Base-by-base conservation (phyloP, 1,140 invertebrate species). In the Wasmannia auropunctata region DNA sequence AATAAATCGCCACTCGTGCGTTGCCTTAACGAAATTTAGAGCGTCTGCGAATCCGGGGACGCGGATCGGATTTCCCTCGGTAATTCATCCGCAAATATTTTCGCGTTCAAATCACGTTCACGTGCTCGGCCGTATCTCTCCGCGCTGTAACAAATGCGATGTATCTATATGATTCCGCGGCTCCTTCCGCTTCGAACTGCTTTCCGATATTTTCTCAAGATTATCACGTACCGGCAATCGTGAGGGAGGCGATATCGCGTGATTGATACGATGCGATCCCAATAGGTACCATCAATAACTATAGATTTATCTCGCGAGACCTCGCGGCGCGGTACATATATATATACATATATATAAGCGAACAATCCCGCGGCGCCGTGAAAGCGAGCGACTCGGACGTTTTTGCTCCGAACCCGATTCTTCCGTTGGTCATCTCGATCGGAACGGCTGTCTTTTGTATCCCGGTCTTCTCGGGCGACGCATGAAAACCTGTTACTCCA, bases 401-500 rank as follows among this genome's bases (percentile, higher is more conserved):
- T 81, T 80, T 80, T 49, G 14, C n/a, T 28, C 28, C 14, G n/a
- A 10, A 25, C 28, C 40, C 85, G 85, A 90, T 85, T 69, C 72
- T 87, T 87, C 74, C 40, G 51, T 28, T 72, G n/a, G 72, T 22
- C 72, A 28, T 46, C 54, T 46, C n/a, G 60, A 90, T 89, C 63
- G 54, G 40, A 56, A 70, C 63, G 75, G 60, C 87, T 86, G 54
- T 87, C 88, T 80, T 76, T 87, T 87, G 81, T 87, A 51, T 58
- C 43, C 49, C 34, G 16, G 14, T 85, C 40, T 51, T 77, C 22
- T 46, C n/a, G n/a, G 70, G 46, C 75, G 70, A 40, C 31, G 84
- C 76, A 85, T 86, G 86, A 90, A 90, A 91, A 90, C 89, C 88
- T 76, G 90, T 91, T 91, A 91, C 72, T 79, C 77, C 58, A 62